These are phyloP conservation scores for Phaetusa simplex DNA, from an alignment of 2,113 vertebrate species.

Conservation along the genomic window DNA sequence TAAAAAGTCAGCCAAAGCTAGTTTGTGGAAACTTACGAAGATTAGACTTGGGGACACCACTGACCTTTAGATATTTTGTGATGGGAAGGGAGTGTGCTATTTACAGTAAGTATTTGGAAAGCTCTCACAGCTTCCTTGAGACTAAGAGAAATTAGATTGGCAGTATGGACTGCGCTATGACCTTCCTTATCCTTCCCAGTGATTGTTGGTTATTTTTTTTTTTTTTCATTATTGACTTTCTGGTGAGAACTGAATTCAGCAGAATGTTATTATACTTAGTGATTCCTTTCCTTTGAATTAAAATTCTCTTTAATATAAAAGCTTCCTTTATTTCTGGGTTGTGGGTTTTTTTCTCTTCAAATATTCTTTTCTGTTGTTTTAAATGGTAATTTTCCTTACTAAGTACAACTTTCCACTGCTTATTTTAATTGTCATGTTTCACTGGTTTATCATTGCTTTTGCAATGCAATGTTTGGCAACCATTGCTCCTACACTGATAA, in stretches of 20 bases:
- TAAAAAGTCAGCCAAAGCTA: background rate
- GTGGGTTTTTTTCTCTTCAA: background rate
- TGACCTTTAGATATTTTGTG: constrained; percentile 1
- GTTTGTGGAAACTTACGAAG: background rate
- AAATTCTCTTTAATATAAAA: background rate
- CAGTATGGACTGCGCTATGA: background rate
- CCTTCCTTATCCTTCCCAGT: background rate
- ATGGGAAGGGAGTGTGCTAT: background rate
- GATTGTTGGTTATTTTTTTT: background rate
- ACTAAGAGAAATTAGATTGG: background rate
- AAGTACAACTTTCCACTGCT: background rate
- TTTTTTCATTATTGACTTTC: background rate
- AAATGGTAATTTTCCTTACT: background rate
- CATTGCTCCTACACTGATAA: background rate
- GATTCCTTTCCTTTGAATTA: background rate
- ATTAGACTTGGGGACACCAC: background rate
- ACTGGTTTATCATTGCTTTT: background rate
- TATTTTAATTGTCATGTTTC: background rate
- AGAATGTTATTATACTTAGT: background rate
- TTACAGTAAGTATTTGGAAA: constrained; percentile 23
- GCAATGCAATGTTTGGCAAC: background rate
- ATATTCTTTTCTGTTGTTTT: background rate
- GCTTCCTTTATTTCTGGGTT: background rate
- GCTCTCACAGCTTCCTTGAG: background rate
- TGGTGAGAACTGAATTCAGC: background rate